These are phyloP conservation scores for Desmophyllum pertusum DNA, from an alignment of 92 coral and sea anemone genomes.

Conservation along the genomic window DNA sequence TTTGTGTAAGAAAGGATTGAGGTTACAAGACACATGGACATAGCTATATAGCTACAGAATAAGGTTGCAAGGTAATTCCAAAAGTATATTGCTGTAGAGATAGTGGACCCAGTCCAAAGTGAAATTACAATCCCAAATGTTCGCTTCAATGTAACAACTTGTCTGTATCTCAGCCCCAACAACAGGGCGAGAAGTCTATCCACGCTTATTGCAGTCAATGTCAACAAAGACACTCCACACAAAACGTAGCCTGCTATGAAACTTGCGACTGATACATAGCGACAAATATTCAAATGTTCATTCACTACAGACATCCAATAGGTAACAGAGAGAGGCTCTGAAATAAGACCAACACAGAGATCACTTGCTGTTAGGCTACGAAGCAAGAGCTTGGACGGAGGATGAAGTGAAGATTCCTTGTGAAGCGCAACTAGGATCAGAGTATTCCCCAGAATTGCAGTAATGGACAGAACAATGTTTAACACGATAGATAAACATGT, in stretches of 20 bases:
- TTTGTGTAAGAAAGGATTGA: not conserved
- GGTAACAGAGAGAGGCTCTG: not conserved
- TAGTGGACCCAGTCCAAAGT: not conserved
- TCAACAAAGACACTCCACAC: slow-evolving; percentile 1
- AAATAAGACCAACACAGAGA: not conserved
- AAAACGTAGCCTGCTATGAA: not conserved
- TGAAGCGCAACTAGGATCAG: not conserved
- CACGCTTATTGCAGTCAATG: slow-evolving; percentile 23
- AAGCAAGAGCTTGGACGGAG: not conserved
- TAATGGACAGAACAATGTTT: slow-evolving; percentile 7
- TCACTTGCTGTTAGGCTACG: not conserved
- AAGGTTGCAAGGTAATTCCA: not conserved
- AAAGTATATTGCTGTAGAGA: not conserved
- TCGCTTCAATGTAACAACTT: slow-evolving; percentile 6
- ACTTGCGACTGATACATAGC: no score
- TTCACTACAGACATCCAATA: not conserved
- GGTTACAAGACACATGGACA: not conserved
- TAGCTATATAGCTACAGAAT: not conserved
- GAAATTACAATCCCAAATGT: not conserved
- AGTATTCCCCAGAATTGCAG: not conserved
- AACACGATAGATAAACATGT: not conserved
- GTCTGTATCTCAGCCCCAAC: not conserved
- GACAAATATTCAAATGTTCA: not conserved
- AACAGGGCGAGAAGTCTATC: slow-evolving; percentile 1
- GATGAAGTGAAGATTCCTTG: slow-evolving; percentile 1